Percentiles rank a stretch among this genome's conserved stretches.
Evolutionary conservation across 2,888 invertebrate species (phyloP).

Genomic region (Apotomis betuletana): DNA sequence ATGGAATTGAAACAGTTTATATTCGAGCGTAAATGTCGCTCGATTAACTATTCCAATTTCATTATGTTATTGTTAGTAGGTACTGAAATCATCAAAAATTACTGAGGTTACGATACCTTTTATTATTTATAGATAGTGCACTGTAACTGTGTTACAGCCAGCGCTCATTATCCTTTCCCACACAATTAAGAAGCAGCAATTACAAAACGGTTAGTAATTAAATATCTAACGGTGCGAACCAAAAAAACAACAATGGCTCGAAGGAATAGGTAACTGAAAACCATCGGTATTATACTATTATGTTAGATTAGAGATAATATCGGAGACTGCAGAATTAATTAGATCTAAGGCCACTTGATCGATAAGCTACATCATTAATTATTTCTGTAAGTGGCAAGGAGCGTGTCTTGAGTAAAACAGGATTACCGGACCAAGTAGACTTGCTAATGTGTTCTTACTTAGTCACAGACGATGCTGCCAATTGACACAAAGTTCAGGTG

Average conservation of each 20-base stretch:
- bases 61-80: not conserved
- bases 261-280: conserved; percentile 55
- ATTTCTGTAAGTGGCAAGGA: not conserved
- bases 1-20: conserved; percentile 47
- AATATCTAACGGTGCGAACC: conserved; percentile 78
- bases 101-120: not conserved
- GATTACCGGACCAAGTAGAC: not conserved
- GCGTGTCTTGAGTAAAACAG: not conserved
- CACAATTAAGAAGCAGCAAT: conserved; percentile 74
- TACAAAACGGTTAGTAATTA: conserved; percentile 75
- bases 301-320: conserved; percentile 18
- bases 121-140: conserved; percentile 13
- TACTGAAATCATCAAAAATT: not conserved
- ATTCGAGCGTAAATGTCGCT: conserved; percentile 19
- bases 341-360: not conserved
- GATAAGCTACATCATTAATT: not conserved
- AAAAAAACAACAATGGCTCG: conserved; percentile 72
- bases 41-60: not conserved
- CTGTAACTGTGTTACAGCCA: conserved; percentile 45
- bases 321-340: conserved; percentile 4
- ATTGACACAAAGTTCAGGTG: not conserved
- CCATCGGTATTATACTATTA: conserved; percentile 9
- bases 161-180: conserved; percentile 71
- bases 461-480: not conserved
- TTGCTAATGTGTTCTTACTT: not conserved